Conservation (phyloP, 2,888 invertebrate genomes). For the Tachystola acroxantha region DNA sequence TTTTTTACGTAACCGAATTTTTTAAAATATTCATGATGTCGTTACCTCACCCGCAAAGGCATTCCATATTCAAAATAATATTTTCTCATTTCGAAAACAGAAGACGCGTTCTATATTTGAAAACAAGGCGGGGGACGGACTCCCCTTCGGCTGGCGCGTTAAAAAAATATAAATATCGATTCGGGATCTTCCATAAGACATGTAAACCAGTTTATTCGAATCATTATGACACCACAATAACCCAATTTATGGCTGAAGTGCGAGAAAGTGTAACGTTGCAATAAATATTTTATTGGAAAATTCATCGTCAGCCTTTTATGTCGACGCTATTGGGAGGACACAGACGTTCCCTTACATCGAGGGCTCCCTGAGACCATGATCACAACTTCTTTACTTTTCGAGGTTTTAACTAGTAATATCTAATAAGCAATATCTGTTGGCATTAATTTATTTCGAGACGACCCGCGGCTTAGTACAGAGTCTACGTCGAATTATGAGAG, state of each 20-base stretch:
- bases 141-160: slow-evolving; percentile 42
- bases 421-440: too few species aligned
- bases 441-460: too few species aligned
- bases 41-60: slow-evolving; percentile 66
- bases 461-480: too few species aligned
- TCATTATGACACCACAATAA: background rate
- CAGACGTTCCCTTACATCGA: too few species aligned
- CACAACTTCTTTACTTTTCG: too few species aligned
- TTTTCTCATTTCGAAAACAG: slow-evolving; percentile 51
- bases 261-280: background rate
- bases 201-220: background rate
- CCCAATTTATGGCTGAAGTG: background rate
- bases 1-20: slow-evolving; percentile 11
- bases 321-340: too few species aligned
- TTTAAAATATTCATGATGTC: slow-evolving; percentile 18
- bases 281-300: too few species aligned
- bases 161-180: slow-evolving; percentile 54
- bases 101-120: slow-evolving; percentile 65
- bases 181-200: slow-evolving; percentile 13
- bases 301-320: too few species aligned
- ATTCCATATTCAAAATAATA: slow-evolving; percentile 59
- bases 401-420: too few species aligned
- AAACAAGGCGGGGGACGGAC: slow-evolving; percentile 61
- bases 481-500: too few species aligned
- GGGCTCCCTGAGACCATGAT: too few species aligned